phyloP scores from a whole-genome alignment of 2,113 vertebrate species.

The Helogale parvula region DNA sequence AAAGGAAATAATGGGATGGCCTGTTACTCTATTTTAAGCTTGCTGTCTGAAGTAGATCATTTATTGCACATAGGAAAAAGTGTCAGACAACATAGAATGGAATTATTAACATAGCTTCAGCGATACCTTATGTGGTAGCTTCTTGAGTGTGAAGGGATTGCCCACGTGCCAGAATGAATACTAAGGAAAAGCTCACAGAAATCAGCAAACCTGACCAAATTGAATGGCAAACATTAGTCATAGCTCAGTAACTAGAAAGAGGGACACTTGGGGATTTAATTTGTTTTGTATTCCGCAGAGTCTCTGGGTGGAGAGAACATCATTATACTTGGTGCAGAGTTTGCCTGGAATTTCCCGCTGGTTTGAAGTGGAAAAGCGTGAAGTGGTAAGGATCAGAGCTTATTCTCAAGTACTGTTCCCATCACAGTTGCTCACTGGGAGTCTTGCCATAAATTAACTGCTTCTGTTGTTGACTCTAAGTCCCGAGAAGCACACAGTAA shows the following conservation, averaged over 20 bases:
- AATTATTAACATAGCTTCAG: no score
- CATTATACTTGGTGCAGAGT: conserved; percentile 97
- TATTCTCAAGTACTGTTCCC: neutral
- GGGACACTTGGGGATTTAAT: neutral
- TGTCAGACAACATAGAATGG: neutral
- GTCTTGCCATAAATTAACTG: neutral
- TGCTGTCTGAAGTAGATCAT: neutral
- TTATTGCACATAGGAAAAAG: neutral
- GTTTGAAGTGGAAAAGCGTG: conserved; percentile 99
- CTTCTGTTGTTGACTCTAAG: neutral
- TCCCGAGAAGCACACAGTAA: neutral
- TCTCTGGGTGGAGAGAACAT: conserved; percentile 98
- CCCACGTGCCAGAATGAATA: no score
- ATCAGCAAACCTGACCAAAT: neutral
- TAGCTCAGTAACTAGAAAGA: neutral
- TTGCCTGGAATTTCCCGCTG: conserved; percentile 99
- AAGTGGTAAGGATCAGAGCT: conserved; percentile 91
- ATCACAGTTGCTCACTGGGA: neutral
- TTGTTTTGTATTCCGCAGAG: conserved; percentile 88
- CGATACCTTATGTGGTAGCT: neutral
- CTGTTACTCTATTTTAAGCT: neutral
- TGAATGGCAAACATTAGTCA: neutral
- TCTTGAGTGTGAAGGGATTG: neutral
- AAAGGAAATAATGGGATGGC: neutral
- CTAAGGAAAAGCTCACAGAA: neutral